Conservation (phyloP, 2,113 vertebrate species). For the Carettochelys insculpta region DNA sequence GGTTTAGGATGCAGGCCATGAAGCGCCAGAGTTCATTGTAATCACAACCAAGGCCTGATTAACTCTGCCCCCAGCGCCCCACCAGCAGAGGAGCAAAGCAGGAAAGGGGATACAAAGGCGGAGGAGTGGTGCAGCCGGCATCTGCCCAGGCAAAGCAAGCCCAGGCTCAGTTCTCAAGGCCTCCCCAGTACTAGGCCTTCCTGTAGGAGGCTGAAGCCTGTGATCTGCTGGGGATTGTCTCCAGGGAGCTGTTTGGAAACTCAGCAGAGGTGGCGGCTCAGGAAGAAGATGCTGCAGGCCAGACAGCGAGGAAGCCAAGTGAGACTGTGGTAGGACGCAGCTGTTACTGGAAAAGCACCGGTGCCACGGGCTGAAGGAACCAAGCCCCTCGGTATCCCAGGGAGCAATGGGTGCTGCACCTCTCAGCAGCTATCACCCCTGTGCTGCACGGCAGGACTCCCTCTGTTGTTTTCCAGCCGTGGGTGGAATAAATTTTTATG, state of each 20-base stretch:
- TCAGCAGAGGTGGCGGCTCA: background rate
- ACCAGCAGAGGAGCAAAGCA: background rate
- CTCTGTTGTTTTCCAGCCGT: too few species aligned
- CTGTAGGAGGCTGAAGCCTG: background rate
- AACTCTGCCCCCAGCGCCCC: background rate
- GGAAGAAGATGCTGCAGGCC: background rate
- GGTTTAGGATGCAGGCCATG: conserved; percentile 68
- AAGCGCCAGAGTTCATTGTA: conserved; percentile 46
- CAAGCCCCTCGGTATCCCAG: too few species aligned
- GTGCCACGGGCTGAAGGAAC: too few species aligned
- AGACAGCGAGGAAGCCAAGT: background rate
- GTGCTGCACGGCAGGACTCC: too few species aligned
- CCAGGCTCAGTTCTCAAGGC: background rate
- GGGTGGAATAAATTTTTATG: too few species aligned
- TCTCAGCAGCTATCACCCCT: too few species aligned
- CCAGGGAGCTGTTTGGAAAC: background rate
- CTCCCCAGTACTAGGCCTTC: background rate
- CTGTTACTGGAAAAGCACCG: background rate
- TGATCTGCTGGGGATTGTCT: background rate
- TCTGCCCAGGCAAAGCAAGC: background rate
- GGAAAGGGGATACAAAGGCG: background rate
- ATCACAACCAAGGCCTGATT: conserved; percentile 46
- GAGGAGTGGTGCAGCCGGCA: background rate
- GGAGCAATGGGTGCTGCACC: too few species aligned
- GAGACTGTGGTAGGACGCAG: too few species aligned